A percentile compares a stretch with the other conserved stretches of the same genome.
Evolutionary conservation across 2,888 invertebrate genomes (phyloP).

Genomic region (Acanthosepion esculentum): DNA sequence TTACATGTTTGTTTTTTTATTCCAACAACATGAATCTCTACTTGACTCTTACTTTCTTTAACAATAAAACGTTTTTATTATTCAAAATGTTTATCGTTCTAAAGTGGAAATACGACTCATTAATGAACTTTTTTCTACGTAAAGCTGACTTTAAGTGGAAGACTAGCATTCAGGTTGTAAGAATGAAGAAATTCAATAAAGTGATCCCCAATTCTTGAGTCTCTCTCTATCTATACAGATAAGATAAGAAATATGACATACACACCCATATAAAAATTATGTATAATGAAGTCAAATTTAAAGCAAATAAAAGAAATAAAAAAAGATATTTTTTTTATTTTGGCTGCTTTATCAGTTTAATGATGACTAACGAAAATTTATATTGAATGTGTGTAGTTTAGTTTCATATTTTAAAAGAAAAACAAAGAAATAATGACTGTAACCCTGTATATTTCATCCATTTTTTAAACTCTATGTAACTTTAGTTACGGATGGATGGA

Average conservation of each 20-base stretch:
- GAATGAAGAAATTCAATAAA: not conserved
- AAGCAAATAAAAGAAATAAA: not conserved
- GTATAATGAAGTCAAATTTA: not conserved
- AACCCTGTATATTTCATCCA: no score
- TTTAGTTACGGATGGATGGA: not conserved
- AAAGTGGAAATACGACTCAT: not conserved
- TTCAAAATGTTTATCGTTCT: no score
- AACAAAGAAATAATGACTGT: no score
- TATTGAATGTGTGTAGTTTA: not conserved
- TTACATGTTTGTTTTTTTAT: no score
- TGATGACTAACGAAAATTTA: not conserved
- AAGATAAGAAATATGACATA: no score
- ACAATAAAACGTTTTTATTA: no score
- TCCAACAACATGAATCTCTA: no score
- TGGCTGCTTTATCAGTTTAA: not conserved
- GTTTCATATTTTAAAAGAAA: not conserved
- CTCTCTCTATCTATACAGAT: not conserved
- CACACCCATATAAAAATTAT: no score
- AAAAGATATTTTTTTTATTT: not conserved
- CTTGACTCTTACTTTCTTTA: no score
- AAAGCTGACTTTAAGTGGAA: not conserved
- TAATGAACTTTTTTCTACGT: not conserved
- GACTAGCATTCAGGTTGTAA: not conserved
- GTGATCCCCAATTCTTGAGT: not conserved
- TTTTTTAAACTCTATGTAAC: not conserved